Evolutionary conservation across 2,888 invertebrate species (phyloP), one percentile per base, ranked within the genome.

Genomic region (Suillia variegata): DNA sequence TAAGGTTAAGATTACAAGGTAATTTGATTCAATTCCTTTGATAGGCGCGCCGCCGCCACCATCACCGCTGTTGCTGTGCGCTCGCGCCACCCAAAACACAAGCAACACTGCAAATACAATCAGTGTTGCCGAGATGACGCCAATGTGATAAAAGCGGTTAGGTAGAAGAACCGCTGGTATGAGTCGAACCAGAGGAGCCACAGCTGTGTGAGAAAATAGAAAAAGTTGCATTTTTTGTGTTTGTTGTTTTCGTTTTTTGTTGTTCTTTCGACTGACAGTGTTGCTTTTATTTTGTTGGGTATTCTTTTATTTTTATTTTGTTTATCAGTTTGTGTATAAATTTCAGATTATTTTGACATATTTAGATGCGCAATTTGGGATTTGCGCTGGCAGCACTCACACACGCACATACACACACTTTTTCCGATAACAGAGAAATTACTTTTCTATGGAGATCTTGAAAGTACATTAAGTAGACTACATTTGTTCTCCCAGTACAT

Each of bases 21-120:
- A 81, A 80, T 81, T 80, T 81, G 80, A 80, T 80, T 80, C 81
- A 80, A 81, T 80, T 81, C 74, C 76, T 73, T 65, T 75, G 81
- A 80, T 80, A 80, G 73, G 70, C 71, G 69, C 70, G 73, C 71
- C 73, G 72, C 70, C 62, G 63, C 66, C 66, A 64, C 71, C 66
- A 62, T 10, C 26, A 26, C 26, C 10, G 26, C 62, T 10, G 26
- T 10, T 26, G 10, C 26, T 6, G 26, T 10, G 5, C 26, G 26
- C 5, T 26, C 6, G 26, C 10, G 26, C 5, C 5, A 26, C 45
- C 17, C 8, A n/a, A n/a, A 60, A 20, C 48, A 33, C 48, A 26
- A 54, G n/a, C n/a, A n/a, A 42, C 56, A 59, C 22, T 12, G 22
- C 20, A 59, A n/a, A n/a, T n/a, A 26, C 42, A 42, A 18, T 12